These are phyloP conservation scores for Columbina picui DNA, from an alignment of 2,113 vertebrate genomes.

Conservation along the genomic window DNA sequence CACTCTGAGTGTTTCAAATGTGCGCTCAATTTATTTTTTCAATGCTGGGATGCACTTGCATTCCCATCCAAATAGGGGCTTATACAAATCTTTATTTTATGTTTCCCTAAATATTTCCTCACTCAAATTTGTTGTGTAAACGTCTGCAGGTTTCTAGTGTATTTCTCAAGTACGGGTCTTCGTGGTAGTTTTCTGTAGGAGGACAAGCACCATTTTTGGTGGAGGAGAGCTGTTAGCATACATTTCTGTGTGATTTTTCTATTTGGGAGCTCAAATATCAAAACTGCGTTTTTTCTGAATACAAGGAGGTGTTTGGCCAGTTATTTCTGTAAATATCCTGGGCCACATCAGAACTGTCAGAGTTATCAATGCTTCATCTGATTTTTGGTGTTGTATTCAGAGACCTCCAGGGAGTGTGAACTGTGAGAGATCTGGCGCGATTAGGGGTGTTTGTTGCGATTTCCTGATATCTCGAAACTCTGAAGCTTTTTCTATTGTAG, in stretches of 20 bases:
- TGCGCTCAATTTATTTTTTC: accelerated
- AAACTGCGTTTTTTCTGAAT: not conserved
- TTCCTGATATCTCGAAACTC: constrained; percentile 26
- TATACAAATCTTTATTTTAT: not conserved
- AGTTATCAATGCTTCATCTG: not conserved
- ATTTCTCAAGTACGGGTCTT: not conserved
- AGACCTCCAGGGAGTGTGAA: not conserved
- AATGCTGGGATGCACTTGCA: not conserved
- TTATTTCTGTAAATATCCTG: not conserved
- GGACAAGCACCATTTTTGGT: not conserved
- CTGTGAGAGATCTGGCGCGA: not conserved
- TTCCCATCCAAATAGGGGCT: not conserved
- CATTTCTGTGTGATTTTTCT: not conserved
- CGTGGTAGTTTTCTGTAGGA: not conserved
- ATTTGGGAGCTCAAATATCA: not conserved
- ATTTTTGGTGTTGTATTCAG: not conserved
- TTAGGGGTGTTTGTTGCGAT: not conserved
- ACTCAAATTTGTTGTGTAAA: not conserved
- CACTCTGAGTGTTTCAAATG: not conserved
- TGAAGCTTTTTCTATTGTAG: constrained; percentile 4
- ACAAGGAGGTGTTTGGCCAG: not conserved
- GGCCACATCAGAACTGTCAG: not conserved
- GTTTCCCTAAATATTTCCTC: not conserved
- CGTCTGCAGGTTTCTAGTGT: not conserved
- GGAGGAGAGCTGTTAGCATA: not conserved